These are phyloP conservation scores for Sesamia inferens DNA, from an alignment of 2,888 invertebrate species.

Conservation along the genomic window DNA sequence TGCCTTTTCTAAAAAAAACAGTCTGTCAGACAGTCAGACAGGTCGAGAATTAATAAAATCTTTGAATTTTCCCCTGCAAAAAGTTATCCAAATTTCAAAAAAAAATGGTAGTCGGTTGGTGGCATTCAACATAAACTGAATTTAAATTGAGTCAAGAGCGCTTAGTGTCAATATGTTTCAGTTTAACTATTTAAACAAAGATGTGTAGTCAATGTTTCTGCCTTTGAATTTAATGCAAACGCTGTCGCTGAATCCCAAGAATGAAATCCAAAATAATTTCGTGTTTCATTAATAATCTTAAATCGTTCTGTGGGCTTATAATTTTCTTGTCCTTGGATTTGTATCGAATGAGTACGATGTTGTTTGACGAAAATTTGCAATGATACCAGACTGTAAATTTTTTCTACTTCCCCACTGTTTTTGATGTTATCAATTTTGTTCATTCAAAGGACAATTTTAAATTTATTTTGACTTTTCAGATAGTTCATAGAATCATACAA, in stretches of 20 bases:
- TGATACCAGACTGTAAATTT: conserved; percentile 9
- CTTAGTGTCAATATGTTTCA: background rate
- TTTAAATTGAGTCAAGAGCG: background rate
- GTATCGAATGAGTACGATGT: background rate
- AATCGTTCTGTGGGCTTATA: conserved; percentile 17
- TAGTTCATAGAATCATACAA: conserved; percentile 28
- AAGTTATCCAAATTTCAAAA: no score
- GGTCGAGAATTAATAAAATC: no score
- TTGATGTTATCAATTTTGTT: conserved; percentile 6
- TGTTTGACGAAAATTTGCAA: conserved; percentile 6
- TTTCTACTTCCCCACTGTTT: conserved; percentile 16
- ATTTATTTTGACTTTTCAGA: conserved; percentile 49
- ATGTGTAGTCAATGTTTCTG: conserved; percentile 32
- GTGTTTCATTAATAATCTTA: conserved; percentile 2
- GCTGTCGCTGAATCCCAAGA: conserved; percentile 28
- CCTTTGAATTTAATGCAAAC: conserved; percentile 41
- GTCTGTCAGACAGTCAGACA: no score
- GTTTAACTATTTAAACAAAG: conserved; percentile 15
- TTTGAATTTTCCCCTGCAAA: no score
- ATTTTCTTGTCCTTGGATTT: background rate
- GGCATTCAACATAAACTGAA: background rate
- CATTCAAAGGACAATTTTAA: conserved; percentile 26
- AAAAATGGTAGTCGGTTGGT: no score
- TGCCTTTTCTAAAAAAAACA: no score
- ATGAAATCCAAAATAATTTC: conserved; percentile 22